Evolutionary conservation across 1,140 invertebrate species (phyloP).

Genomic region (Tetramorium parvispinum): DNA sequence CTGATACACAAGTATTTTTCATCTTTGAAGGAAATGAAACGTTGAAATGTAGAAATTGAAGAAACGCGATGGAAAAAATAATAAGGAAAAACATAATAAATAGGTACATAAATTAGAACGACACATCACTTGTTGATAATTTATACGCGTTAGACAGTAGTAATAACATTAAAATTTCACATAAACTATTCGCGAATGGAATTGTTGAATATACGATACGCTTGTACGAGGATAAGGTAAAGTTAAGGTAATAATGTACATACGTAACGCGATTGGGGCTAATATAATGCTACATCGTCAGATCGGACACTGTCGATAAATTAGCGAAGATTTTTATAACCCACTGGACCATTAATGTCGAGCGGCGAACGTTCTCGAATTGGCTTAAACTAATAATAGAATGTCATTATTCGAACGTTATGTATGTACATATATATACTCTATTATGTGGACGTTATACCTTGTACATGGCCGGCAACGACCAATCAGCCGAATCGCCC

Average conservation of each 20-base stretch:
- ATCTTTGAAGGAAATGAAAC: too few species aligned
- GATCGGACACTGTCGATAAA: neutral
- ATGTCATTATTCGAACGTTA: constrained; percentile 38
- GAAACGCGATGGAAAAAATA: too few species aligned
- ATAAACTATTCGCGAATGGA: neutral
- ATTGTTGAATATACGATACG: neutral
- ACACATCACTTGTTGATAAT: too few species aligned
- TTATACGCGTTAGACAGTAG: neutral
- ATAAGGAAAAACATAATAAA: too few species aligned
- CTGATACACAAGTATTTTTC: too few species aligned
- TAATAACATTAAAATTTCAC: neutral
- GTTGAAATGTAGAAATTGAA: too few species aligned
- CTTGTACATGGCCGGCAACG: constrained; percentile 43
- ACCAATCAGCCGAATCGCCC: constrained; percentile 77
- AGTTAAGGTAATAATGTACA: neutral
- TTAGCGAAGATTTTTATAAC: neutral
- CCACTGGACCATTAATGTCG: neutral
- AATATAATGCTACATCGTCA: neutral
- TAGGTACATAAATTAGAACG: too few species aligned
- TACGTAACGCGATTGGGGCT: neutral
- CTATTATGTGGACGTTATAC: constrained; percentile 36
- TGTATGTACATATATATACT: neutral
- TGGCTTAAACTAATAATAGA: constrained; percentile 32
- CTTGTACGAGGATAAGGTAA: neutral
- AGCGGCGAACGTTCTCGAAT: neutral